Evolutionary conservation across 2,113 vertebrate genomes (phyloP), one percentile per base, ranked within the genome.

Genomic region (Ictalurus furcatus): DNA sequence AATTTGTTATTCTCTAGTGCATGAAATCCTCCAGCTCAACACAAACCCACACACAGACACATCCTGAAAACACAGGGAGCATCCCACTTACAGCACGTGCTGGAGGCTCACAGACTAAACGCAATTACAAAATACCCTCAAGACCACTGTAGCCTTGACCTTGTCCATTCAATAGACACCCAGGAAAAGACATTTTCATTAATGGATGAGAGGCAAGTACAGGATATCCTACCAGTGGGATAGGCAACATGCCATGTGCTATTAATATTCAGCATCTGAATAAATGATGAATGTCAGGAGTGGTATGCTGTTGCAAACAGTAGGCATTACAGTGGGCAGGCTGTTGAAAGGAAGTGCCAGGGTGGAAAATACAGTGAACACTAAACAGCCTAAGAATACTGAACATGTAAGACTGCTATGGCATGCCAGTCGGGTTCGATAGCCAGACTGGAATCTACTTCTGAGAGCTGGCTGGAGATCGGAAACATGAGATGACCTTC

Each of bases 211-310:
- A 37, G n/a, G 56, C 28, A 90, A 80, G 85, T 73, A 44, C 74
- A 85, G 86, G 71, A 91, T 81, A 87, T 88, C 85, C 85, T 80
- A 69, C 56, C 90, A 87, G 89, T 88, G 81, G 89, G 79, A 25
- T 12, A 86, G 73, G 52, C 76, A 79, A 88, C 85, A 83, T 90
- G 61, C 88, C 56, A 88, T 80, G 63, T 56, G 85, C 87, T 92
- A 84, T 90, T 88, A 82, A 88, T 54, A 34, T 87, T 85, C 76
- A 85, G 28, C 17, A 44, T 85, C 76, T 91, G 83, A 91, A 91
- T 92, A 90, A 91, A 90, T 89, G 59, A 93, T 93, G 89, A 92
- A 93, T 92, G 91, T 85, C 91, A 91, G 34, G 37, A 34, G 71
- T 73, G 30, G 59, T 67, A 65, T 87, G 83, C 76, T 85, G 88